A percentile compares a stretch with the other conserved stretches of the same genome.
Evolutionary conservation across 1,140 invertebrate species (phyloP).

Genomic region (Lerema accius): DNA sequence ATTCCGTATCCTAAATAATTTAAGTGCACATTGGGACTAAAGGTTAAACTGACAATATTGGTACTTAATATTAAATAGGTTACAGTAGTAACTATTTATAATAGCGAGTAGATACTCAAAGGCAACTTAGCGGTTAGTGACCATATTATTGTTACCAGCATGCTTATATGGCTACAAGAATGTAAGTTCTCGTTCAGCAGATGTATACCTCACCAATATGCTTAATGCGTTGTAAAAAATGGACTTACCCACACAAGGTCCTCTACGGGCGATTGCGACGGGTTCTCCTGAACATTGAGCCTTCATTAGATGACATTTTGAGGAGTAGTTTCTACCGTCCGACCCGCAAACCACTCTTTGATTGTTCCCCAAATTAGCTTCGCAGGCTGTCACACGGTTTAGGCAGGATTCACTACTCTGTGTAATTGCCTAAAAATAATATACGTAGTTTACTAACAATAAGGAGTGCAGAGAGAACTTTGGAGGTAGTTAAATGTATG

Average conservation of each 20-base stretch:
- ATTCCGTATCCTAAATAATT: no score
- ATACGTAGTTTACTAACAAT: no score
- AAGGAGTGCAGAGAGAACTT: no score
- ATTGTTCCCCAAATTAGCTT: slow-evolving; percentile 48
- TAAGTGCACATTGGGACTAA: no score
- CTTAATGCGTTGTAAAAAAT: slow-evolving; percentile 17
- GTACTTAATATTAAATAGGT: no score
- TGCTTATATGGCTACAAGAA: slow-evolving; percentile 10
- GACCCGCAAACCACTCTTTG: slow-evolving; percentile 89
- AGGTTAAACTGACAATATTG: no score
- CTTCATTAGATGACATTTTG: slow-evolving; percentile 88
- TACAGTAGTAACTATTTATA: no score
- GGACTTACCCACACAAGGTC: slow-evolving; percentile 87
- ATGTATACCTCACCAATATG: slow-evolving; percentile 12
- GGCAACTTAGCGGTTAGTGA: slow-evolving; percentile 2
- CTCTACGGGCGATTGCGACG: slow-evolving; percentile 87
- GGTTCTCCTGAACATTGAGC: slow-evolving; percentile 88
- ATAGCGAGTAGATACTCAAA: not conserved
- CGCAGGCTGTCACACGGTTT: slow-evolving; percentile 59
- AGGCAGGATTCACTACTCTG: slow-evolving; percentile 54
- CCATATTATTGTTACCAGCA: slow-evolving; percentile 8
- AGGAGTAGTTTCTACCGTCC: slow-evolving; percentile 90
- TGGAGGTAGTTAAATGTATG: no score
- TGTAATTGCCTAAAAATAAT: slow-evolving; percentile 39
- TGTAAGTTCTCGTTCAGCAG: slow-evolving; percentile 9